A percentile compares a stretch with the other conserved stretches of the same genome.
Evolutionary conservation across 2,797 vertebrate species (phyloP).

Genomic region (Siniperca obscura): DNA sequence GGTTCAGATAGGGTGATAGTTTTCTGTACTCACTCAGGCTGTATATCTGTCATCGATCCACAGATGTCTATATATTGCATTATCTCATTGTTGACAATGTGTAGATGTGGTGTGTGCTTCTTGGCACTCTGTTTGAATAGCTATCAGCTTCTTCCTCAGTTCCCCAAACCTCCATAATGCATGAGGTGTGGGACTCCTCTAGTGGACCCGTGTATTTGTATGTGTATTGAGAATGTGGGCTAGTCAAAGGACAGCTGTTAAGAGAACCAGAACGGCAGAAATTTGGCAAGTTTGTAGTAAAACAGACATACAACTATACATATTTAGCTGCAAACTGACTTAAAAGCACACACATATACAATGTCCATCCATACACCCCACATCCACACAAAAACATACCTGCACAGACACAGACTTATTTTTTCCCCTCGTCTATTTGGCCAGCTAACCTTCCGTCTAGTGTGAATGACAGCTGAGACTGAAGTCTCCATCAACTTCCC

Average conservation of each 20-base stretch:
- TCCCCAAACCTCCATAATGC: constrained; percentile 64
- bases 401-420: not conserved
- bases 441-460: constrained; percentile 39
- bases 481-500: constrained; percentile 55
- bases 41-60: constrained; percentile 35
- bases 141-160: constrained; percentile 50
- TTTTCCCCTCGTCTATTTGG: constrained; percentile 20
- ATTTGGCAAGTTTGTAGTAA: not conserved
- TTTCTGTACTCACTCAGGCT: constrained; percentile 21
- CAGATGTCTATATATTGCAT: constrained; percentile 56
- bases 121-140: constrained; percentile 59
- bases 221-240: constrained; percentile 24
- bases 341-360: not conserved
- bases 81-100: constrained; percentile 63
- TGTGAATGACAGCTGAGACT: constrained; percentile 56
- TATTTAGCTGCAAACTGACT: not conserved
- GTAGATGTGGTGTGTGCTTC: constrained; percentile 46
- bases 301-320: not conserved
- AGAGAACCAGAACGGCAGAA: not conserved
- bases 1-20: constrained; percentile 30
- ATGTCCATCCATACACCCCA: not conserved
- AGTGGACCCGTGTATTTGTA: constrained; percentile 36
- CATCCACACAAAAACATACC: not conserved
- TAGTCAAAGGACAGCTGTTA: constrained; percentile 45
- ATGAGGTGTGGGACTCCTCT: constrained; percentile 57